A percentile compares a stretch with the other conserved stretches of the same genome.
phyloP scores from a whole-genome alignment of 2,888 invertebrate genomes.

The Adelphocoris suturalis region DNA sequence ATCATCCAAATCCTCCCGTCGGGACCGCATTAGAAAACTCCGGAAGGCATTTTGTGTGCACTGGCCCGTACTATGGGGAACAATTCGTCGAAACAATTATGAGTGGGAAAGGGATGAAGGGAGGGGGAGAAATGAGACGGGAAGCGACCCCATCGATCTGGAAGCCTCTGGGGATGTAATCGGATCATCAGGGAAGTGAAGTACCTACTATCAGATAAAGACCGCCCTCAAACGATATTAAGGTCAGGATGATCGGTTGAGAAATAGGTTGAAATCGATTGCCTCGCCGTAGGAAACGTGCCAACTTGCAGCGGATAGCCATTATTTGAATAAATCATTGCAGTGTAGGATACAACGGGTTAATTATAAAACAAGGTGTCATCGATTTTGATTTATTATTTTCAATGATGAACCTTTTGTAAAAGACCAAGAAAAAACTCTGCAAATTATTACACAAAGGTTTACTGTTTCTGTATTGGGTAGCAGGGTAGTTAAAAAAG shows the following conservation, averaged over 20 bases:
- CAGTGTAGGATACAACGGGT: too few species aligned
- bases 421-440: too few species aligned
- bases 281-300: not conserved
- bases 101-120: not conserved
- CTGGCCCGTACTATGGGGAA: not conserved
- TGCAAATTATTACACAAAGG: too few species aligned
- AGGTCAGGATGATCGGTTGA: slow-evolving; percentile 13
- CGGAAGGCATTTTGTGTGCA: not conserved
- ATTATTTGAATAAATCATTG: too few species aligned
- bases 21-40: not conserved
- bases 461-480: too few species aligned
- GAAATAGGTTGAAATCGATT: slow-evolving; percentile 25
- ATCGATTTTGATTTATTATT: too few species aligned
- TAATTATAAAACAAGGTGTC: too few species aligned
- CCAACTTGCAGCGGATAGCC: too few species aligned
- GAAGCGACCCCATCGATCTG: not conserved
- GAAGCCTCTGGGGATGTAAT: slow-evolving; percentile 16
- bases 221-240: slow-evolving; percentile 25
- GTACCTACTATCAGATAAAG: slow-evolving; percentile 6
- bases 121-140: not conserved
- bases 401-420: too few species aligned
- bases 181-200: slow-evolving; percentile 20
- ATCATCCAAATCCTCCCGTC: too few species aligned
- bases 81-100: slow-evolving; percentile 25
- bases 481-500: too few species aligned